Conservation (phyloP, 2,888 invertebrate genomes). For the Cecidostiba fungosa region DNA sequence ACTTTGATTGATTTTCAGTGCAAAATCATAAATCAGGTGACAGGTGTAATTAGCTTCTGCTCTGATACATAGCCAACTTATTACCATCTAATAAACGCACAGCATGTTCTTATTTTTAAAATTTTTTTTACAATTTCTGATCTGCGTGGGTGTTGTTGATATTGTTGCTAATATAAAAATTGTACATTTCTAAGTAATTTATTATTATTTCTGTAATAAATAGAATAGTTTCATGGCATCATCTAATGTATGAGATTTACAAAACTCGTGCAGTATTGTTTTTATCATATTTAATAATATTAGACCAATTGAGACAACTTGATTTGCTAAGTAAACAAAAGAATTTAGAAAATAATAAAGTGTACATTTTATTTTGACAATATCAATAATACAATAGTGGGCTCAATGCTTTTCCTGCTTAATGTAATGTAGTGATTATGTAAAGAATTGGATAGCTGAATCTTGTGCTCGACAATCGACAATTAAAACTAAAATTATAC, state of each 20-base stretch:
- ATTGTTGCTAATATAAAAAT: not conserved
- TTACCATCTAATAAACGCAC: not conserved
- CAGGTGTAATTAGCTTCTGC: not conserved
- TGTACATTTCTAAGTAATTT: not conserved
- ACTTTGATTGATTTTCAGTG: slow-evolving; percentile 1
- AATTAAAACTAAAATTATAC: not conserved
- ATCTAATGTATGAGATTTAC: not conserved
- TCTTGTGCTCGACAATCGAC: not conserved
- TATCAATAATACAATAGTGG: too few relatives aligned
- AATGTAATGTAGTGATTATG: not conserved
- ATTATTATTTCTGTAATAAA: not conserved
- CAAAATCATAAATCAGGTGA: slow-evolving; percentile 5
- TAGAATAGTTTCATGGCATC: not conserved
- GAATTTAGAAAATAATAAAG: not conserved
- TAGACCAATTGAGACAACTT: not conserved
- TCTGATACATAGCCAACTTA: not conserved
- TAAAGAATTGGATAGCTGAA: not conserved
- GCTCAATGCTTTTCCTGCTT: too few relatives aligned
- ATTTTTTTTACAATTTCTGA: not conserved
- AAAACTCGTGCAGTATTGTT: not conserved
- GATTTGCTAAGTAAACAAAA: not conserved
- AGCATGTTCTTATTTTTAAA: not conserved
- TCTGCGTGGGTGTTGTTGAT: not conserved
- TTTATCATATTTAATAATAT: not conserved
- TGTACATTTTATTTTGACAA: not conserved